Base-by-base conservation (phyloP, 2,797 vertebrate genomes). In the Ispidina lecontei region DNA sequence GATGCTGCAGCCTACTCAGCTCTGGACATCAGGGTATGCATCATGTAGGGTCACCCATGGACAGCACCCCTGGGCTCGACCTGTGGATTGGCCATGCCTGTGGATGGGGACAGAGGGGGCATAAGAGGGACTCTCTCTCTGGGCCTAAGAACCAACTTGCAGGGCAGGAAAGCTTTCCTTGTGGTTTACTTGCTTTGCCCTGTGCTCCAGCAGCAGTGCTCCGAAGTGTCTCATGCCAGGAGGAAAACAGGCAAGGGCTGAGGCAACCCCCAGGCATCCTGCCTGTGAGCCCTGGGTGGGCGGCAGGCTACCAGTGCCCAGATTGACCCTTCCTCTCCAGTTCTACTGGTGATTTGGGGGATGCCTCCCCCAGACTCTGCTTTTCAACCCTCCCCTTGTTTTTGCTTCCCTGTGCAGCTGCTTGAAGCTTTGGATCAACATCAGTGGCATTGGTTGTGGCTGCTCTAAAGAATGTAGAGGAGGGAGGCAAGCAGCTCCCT, bases 1-100 rank as follows among this genome's bases (percentile, higher is more conserved):
- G 35, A 17, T 59, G 49, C 54, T 11, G 2, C 78, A 74, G 47
- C 81, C 18, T 81, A 41, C 44, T 31, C 0, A 0, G 37, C 23
- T 41, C 63, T 1, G 4, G 72, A 31, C 5, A 1, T 21, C 0
- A 0, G 31, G 37, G 14, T 19, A 16, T 3, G 22, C 17, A 47
- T 4, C 7, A 39, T 29, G 74, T 55, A 2, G 5, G 33, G 21
- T 25, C 25, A 37, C 15, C 31, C 67, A 29, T 44, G 12, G 21
- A 5, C 62, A 70, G 43, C 33, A 39, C 10, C 16, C 28, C 1
- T 6, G 35, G 43, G 28, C 46, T 58, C 60, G 14, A 47, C 21
- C 35, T 4, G 1, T 0, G 1, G 31, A n/a, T 26, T 14, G 17
- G 46, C 54, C 2, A 1, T 75, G 29, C 35, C 58, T 46, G 12